These are phyloP conservation scores for Echinarachnius parma DNA, from an alignment of 53 echinoderm and acorn worm genomes.

Conservation along the genomic window DNA sequence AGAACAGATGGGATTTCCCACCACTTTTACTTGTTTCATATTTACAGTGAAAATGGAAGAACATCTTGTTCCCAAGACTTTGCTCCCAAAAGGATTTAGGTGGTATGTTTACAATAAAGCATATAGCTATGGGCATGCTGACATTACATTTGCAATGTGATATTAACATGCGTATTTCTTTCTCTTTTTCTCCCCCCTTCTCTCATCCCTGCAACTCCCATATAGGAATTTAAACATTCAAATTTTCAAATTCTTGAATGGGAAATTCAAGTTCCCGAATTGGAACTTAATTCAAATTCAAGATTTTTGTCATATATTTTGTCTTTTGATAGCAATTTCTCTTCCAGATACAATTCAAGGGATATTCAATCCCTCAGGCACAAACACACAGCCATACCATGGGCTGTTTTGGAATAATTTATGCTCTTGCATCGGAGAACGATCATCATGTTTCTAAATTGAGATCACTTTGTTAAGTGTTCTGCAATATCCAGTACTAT, in stretches of 20 bases:
- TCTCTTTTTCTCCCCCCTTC: constrained; percentile 47
- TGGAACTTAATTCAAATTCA: constrained; percentile 39
- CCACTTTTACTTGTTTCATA: too few relatives aligned
- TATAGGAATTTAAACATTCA: constrained; percentile 18
- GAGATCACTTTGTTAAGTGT: constrained; percentile 8
- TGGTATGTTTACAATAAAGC: too few relatives aligned
- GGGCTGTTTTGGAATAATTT: constrained; percentile 45
- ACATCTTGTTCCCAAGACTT: too few relatives aligned
- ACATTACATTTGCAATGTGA: constrained; percentile 21
- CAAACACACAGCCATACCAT: constrained; percentile 38
- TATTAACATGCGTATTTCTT: constrained; percentile 42
- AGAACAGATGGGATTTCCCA: too few relatives aligned
- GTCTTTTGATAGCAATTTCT: constrained; percentile 46
- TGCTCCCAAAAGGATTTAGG: too few relatives aligned
- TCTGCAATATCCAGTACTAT: constrained; percentile 5
- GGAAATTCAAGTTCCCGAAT: constrained; percentile 32
- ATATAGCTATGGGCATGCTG: too few relatives aligned
- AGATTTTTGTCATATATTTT: constrained; percentile 22
- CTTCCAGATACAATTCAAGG: constrained; percentile 32
- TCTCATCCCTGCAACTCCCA: constrained; percentile 37
- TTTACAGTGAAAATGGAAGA: too few relatives aligned
- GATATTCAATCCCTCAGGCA: constrained; percentile 7
- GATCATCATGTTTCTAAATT: constrained; percentile 21
- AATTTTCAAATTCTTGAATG: constrained; percentile 45
- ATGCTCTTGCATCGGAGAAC: constrained; percentile 14